These are phyloP conservation scores for Onchidella celtica DNA, from an alignment of 2,888 invertebrate genomes.

Conservation along the genomic window DNA sequence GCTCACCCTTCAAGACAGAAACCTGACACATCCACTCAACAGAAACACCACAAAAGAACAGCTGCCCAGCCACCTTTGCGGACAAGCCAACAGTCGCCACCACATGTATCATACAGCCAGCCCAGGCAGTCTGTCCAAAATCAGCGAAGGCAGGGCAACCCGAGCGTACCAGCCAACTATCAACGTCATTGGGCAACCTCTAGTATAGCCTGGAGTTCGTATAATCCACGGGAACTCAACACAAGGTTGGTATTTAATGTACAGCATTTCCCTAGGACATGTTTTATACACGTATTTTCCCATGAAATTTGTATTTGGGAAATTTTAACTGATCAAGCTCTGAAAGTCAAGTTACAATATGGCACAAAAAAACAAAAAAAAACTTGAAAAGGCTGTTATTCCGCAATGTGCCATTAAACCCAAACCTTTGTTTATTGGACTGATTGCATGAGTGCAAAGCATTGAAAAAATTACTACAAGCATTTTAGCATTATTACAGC, in stretches of 20 bases:
- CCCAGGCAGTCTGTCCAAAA: neutral
- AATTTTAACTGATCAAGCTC: too few relatives aligned
- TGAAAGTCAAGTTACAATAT: too few relatives aligned
- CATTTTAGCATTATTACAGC: too few relatives aligned
- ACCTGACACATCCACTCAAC: neutral
- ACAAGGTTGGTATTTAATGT: conserved; percentile 55
- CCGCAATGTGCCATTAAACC: too few relatives aligned
- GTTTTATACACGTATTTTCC: too few relatives aligned
- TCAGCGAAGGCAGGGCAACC: neutral
- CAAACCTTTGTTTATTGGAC: neutral
- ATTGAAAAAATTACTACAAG: too few relatives aligned
- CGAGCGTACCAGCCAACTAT: conserved; percentile 50
- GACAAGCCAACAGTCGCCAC: neutral
- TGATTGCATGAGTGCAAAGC: neutral
- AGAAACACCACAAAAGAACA: neutral
- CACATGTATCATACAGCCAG: neutral
- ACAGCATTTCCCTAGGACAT: too few relatives aligned
- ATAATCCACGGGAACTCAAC: conserved; percentile 69
- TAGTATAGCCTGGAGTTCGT: conserved; percentile 71
- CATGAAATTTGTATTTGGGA: too few relatives aligned
- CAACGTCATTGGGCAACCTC: conserved; percentile 71
- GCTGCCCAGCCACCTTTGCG: neutral
- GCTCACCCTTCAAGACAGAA: neutral
- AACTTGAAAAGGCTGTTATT: too few relatives aligned
- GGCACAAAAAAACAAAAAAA: too few relatives aligned